Evolutionary conservation across 2,797 vertebrate genomes (phyloP), one percentile per base, ranked within the genome.

Genomic region (Austrolebias charrua): DNA sequence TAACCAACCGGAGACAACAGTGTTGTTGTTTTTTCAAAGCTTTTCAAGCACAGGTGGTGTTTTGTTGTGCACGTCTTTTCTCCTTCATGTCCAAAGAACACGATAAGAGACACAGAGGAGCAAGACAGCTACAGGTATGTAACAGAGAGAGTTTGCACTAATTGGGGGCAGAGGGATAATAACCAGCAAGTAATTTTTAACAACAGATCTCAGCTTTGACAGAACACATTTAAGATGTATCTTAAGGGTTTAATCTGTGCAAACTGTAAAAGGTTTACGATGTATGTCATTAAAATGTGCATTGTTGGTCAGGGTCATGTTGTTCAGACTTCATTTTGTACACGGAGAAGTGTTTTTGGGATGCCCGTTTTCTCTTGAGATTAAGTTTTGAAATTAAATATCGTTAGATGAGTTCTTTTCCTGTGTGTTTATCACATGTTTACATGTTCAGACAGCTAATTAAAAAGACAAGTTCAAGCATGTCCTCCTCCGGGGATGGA

Each of bases 381-480:
- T 11, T 0, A 0, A 1, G 18, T 20, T 48, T 53, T 51, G 45
- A 63, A 77, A 76, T 75, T 73, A 62, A 79, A 66, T 45, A 64
- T 66, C 55, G 59, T 40, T 56, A 40, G 46, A 76, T 62, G 49
- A 66, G 62, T 83, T 81, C 55, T 83, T 84, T 84, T 66, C 81
- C 69, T 56, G 48, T 60, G 60, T 79, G 75, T 82, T 74, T 76
- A 56, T 74, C 51, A 77, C 76, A 73, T 82, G 84, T 87, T 84
- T 85, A 84, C 71, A 75, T 69, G 81, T 83, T 83, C 71, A 67
- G 69, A 77, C 63, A 81, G 63, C 80, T 91, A 78, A 90, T 92
- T 90, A 90, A 78, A 82, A 83, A 51, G 80, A 82, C 91, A 85
- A 78, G 92, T 84, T 89, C 52, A 63, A 78, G 74, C 92, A 73